Evolutionary conservation across 2,113 vertebrate genomes (phyloP), one percentile per base, ranked within the genome.

Genomic region (Rhombomys opimus): DNA sequence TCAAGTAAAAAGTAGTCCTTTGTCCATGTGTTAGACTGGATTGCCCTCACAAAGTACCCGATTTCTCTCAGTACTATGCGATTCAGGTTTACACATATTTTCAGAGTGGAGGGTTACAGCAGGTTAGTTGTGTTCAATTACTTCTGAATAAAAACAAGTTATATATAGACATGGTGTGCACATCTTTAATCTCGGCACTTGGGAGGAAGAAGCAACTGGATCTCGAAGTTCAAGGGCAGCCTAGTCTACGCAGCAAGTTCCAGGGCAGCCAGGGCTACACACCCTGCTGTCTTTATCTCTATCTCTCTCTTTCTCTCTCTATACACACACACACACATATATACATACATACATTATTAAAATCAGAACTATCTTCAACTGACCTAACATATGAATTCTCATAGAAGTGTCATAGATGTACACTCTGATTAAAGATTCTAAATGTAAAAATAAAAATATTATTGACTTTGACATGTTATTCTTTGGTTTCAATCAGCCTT

Each of bases 61-160:
- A 91, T 86, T 82, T 14, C 4, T 22, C 13, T 92, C 25, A 84
- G 2, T 87, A 38, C 4, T 54, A 61, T 68, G 50, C 38, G 46
- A 80, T 8, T 63, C 54, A 65, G 25, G 1, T 57, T 94, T 80
- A 73, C 7, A 3, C 68, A 35, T 50, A 65, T 59, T 72, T 94
- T 91, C 15, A 70, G 90, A 68, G 17, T n/a, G 7, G 88, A 68
- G 61, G 12, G 46, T 89, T 93, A 94, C 14, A 94, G 75, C 52
- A 70, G 63, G 81, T 72, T 57, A 13, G 3, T 63, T 90, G 61
- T 35, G 80, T 54, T 67, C 15, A 91, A 85, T 88, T 54, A 72
- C 46, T 81, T 94, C 92, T 81, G 4, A 23, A 87, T 81, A 70
- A 81, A 81, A 87, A 50, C 73, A 95, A 91, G 88, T 90, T 91